Percentiles rank a stretch among this genome's conserved stretches.
phyloP scores from a whole-genome alignment of 2,888 invertebrate species.

The Cloeon dipterum region DNA sequence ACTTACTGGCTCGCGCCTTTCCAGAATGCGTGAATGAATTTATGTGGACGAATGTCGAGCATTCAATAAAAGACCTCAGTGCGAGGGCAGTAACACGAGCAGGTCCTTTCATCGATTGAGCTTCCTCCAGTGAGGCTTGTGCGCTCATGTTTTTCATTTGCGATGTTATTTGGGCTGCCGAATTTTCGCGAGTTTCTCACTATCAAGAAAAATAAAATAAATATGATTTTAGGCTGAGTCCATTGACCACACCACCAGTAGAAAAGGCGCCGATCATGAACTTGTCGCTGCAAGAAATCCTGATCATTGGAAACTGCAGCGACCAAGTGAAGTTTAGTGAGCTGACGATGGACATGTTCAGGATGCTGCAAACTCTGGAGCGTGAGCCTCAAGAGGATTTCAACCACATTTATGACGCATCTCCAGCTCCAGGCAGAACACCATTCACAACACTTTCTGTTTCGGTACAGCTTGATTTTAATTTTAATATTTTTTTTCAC shows the following conservation, averaged over 20 bases:
- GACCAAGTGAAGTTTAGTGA: conserved; percentile 93
- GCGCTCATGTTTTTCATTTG: too few relatives aligned
- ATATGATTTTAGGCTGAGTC: conserved; percentile 63
- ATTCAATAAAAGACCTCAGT: too few relatives aligned
- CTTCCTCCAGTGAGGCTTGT: too few relatives aligned
- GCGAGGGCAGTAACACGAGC: too few relatives aligned
- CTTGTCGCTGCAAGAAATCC: conserved; percentile 73
- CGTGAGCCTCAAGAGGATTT: conserved; percentile 70
- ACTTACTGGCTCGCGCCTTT: too few relatives aligned
- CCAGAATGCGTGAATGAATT: too few relatives aligned
- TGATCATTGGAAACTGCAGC: conserved; percentile 80
- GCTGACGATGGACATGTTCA: conserved; percentile 92
- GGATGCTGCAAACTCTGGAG: conserved; percentile 88
- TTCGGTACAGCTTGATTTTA: conserved; percentile 2
- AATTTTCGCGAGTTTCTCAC: too few relatives aligned
- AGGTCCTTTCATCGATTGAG: too few relatives aligned
- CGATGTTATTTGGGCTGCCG: too few relatives aligned
- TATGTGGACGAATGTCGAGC: too few relatives aligned
- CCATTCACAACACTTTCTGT: conserved; percentile 26
- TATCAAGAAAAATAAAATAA: too few relatives aligned
- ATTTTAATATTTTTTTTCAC: not conserved
- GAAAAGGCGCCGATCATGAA: conserved; percentile 72
- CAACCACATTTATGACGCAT: conserved; percentile 45
- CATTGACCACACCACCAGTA: conserved; percentile 63
- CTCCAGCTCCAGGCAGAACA: conserved; percentile 41